Base-by-base conservation (phyloP, 2,888 invertebrate genomes). In the Griposia aprilina region DNA sequence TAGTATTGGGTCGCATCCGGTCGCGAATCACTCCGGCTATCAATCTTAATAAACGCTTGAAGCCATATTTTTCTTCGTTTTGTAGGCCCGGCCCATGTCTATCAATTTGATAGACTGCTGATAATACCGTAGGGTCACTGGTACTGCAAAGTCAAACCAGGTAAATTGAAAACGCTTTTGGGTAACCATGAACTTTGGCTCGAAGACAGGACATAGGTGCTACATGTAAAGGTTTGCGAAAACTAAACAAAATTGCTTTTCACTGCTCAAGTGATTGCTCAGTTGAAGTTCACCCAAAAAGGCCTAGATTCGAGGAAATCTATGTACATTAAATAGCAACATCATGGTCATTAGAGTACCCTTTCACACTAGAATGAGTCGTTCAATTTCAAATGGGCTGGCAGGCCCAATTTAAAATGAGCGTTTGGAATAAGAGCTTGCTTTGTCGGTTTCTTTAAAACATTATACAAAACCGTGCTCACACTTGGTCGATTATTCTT, bases 41-140 rank as follows among this genome's bases (percentile, higher is more conserved):
- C 96, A 96, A 96, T 96, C 96, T 95, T 94, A 94, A 96, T 96
- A 94, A 94, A 92, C 87, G 92, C 90, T 91, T 91, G 93, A 92
- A 94, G 95, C 93, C 92, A 95, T 95, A 95, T 96, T 96, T 95
- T 95, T 94, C 93, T 94, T 93, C 92, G 91, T 91, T 91, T 89
- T 89, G 81, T 78, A 91, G 91, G 93, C 91, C 92, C 90, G 93
- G 91, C 91, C 90, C 88, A 90, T 93, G 95, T 95, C 96, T 95
- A 94, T 96, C 95, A 95, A 87, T 78, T 89, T 91, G 94, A 94
- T 94, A 92, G 93, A 92, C 91, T 90, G 90, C 88, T 90, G 93
- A 93, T 93, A 93, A 90, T 88, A 84, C 86, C 81, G 73, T 76
- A 75, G 82, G 79, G 71, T 76, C 66, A 75, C 62, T 76, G 79